Base-by-base conservation (phyloP, 2,797 vertebrate genomes). In the Tragopan temminckii region DNA sequence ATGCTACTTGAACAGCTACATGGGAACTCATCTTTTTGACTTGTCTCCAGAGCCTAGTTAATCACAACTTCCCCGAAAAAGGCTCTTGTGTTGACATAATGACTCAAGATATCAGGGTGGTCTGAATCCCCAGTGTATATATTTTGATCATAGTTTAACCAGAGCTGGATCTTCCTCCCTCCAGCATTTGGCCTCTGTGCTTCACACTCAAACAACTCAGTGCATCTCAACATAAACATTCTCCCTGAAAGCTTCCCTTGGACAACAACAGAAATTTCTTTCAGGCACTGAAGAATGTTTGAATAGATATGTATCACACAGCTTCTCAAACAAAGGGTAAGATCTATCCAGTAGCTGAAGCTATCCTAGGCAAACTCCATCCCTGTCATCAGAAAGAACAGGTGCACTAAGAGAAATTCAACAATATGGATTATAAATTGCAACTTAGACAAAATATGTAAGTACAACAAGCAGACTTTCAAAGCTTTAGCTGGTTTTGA, bases 31-130 rank as follows among this genome's bases (percentile, higher is more conserved):
- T 80, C 46, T 66, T 85, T 77, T 25, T 23, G 0, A 85, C 74
- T 71, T 87, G 55, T 50, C 75, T 80, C 86, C 81, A 25, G 83
- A 89, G 79, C 23, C 72, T 77, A 72, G 46, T 83, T 95, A 83
- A 90, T 72, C 42, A 80, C 48, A 87, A 33, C 4, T 50, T 82
- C 75, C 79, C 89, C 1, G 5, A 91, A 85, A 82, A 17, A 46
- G 21, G 21, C 75, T 76, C 80, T 94, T 50, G 6, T 75, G 64
- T 2, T 89, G 75, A 89, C 12, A 31, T 52, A 93, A 24, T 59
- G 82, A 95, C 69, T 88, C 38, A 72, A 67, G 50, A 90, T 18
- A 85, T 4, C 4, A 90, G 84, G 88, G 86, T 94, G 95, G 94
- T 90, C 94, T 76, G 69, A 90, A 83, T 76, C 76, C 69, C 84